Conservation (phyloP, 2,797 vertebrate species). For the Decapterus maruadsi region DNA sequence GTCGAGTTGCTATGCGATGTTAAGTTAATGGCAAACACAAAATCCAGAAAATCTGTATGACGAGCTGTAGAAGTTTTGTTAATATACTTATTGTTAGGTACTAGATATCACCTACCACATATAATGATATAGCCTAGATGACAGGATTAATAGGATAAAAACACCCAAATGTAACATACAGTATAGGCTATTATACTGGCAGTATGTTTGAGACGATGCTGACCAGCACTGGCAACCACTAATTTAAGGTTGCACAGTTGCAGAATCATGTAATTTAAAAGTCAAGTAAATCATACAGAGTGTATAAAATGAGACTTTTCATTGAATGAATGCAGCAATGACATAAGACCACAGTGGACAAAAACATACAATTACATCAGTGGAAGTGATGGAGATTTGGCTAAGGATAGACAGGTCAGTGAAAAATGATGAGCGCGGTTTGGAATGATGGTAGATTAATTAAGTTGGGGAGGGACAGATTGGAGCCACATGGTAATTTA, state of each 20-base stretch:
- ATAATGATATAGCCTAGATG: background rate
- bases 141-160: background rate
- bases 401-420: background rate
- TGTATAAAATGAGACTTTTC: background rate
- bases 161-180: background rate
- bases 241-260: background rate
- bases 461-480: background rate
- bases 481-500: constrained; percentile 6
- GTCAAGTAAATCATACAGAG: background rate
- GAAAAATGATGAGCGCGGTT: constrained; percentile 12
- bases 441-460: constrained; percentile 9
- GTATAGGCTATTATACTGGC: no score
- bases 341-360: background rate
- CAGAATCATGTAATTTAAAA: background rate
- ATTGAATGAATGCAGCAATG: background rate
- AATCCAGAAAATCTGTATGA: background rate
- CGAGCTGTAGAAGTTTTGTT: background rate
- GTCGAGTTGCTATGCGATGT: background rate
- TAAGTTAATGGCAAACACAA: constrained; percentile 9
- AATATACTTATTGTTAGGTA: background rate
- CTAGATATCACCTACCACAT: background rate
- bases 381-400: background rate
- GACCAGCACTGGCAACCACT: background rate
- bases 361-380: background rate
- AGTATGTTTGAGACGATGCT: background rate